Evolutionary conservation across 2,113 vertebrate genomes (phyloP), one percentile per base, ranked within the genome.

Genomic region (Romanogobio albipinnatus): DNA sequence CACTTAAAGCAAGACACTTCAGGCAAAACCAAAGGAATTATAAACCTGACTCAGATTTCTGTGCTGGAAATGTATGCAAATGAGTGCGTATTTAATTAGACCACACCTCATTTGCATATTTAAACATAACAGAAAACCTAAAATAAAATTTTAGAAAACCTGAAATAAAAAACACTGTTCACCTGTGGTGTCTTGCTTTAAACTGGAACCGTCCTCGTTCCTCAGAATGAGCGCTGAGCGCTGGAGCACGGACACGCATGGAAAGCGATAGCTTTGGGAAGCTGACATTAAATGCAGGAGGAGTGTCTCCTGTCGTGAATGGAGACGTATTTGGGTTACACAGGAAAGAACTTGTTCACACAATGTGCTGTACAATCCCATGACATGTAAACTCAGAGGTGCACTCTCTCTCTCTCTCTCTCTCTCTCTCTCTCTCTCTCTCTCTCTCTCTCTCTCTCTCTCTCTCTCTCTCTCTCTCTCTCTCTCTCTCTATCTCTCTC

Each of bases 201-300:
- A 33, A n/a, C 36, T 11, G 19, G 39, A 71, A 45, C 13, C 5
- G 36, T 39, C 19, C 39, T 24, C 39, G 39, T 47, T 70, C 39
- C 66, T 9, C 17, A 4, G 10, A 39, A 22, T 1, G 9, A 17
- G 24, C 0, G 13, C 29, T 10, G 9, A 45, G 45, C 0, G 3
- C n/a, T 61, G 62, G 26, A 43, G 61, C 24, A 5, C 10, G 10
- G 47, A 19, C 76, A 17, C 59, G 62, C 53, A 73, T 64, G 85
- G 62, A 86, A 88, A 4, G 33, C 10, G 73, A 85, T 85, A 82
- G 47, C 83, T 78, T 79, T 86, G 66, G 83, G 79, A 85, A 85
- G 29, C 59, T 80, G 75, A 62, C 62, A 81, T 68, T 81, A 78
- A 29, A 17, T 45, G 80, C 80, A 82, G 59, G n/a, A 84, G 81